Evolutionary conservation across 1,140 invertebrate species (phyloP), one percentile per base, ranked within the genome.

Genomic region (Drosophila pruinosa): DNA sequence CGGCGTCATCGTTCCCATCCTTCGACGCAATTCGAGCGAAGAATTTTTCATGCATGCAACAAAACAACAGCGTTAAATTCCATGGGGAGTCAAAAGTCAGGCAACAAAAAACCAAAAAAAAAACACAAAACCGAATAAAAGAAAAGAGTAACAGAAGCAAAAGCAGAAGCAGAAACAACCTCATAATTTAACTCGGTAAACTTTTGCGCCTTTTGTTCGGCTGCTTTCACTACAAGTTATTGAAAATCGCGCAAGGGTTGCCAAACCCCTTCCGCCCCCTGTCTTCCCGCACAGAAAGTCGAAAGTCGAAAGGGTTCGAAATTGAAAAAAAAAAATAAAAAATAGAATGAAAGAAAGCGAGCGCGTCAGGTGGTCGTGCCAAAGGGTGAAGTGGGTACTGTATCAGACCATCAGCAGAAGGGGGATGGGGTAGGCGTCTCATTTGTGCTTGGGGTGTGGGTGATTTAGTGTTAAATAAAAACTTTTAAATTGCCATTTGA

Each of bases 391-490:
- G 57, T 53, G 57, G 56, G 28, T 12, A 24, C 17, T 12, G 24
- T 10, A n/a, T n/a, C n/a, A n/a, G n/a, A n/a, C n/a, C n/a, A n/a
- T n/a, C n/a, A n/a, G n/a, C n/a, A n/a, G n/a, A n/a, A n/a, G n/a
- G 8, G 12, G 26, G 45, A n/a, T n/a, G 36, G 19, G 45, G 36
- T 12, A 17, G 52, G 43, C 61, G 61, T 64, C 63, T 72, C 57
- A 71, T 56, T 79, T 74, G 43, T 75, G 70, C 15, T 17, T 2
- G 57, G 71, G 78, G 78, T 79, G 81, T 88, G 75, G 88, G 88
- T 89, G 88, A 89, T 89, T 89, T 89, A 89, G 88, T 89, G 88
- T 90, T 90, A 80, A 89, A 89, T 89, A 89, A 89, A 89, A 89
- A 89, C 88, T 89, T 89, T 89, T 88, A 90, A 89, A 89, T 89